phyloP scores from a whole-genome alignment of 2,797 vertebrate genomes.

The Protosalanx chinensis region DNA sequence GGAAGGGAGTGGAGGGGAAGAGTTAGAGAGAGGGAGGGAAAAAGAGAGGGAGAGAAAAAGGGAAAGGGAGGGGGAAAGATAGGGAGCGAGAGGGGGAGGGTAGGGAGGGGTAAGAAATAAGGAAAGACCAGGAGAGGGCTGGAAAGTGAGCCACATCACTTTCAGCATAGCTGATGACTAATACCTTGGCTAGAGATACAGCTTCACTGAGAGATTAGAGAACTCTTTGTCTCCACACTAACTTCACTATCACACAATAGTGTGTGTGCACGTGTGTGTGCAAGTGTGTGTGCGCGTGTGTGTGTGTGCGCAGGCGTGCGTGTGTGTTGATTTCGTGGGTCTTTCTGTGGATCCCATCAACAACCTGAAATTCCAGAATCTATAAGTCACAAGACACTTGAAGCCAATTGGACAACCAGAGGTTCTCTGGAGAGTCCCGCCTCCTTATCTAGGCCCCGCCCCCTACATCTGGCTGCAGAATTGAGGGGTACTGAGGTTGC shows the following conservation, averaged over 20 bases:
- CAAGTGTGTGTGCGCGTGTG: background rate
- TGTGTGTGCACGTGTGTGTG: background rate
- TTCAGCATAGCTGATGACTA: background rate
- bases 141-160: background rate
- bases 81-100: background rate
- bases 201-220: background rate
- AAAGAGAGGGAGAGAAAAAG: conserved; percentile 9
- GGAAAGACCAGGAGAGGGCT: background rate
- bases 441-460: background rate
- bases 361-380: background rate
- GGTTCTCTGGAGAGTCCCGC: background rate
- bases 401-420: background rate
- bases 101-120: background rate
- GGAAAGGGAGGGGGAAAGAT: conserved; percentile 8
- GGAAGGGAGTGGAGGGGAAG: no score
- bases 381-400: background rate
- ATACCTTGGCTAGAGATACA: background rate
- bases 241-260: background rate
- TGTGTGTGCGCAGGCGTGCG: background rate
- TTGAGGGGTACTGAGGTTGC: background rate
- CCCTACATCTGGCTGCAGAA: background rate
- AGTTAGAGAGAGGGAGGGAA: background rate
- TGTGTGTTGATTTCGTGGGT: background rate
- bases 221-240: background rate
- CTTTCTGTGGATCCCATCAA: conserved; percentile 3